Evolutionary conservation across 2,113 vertebrate species (phyloP).

Genomic region (Cephalopterus ornatus): DNA sequence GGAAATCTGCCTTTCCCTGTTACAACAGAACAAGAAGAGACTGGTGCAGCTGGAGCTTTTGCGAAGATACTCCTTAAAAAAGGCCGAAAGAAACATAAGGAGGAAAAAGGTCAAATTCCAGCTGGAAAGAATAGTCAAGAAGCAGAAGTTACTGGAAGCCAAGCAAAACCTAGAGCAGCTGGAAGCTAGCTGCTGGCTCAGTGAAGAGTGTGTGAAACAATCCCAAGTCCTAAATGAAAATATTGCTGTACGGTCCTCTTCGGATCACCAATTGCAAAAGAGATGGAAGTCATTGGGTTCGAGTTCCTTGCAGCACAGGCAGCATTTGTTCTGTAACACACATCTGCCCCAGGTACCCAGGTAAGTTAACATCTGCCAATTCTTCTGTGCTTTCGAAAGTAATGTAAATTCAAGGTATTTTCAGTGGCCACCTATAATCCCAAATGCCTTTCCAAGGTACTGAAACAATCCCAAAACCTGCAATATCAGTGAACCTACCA

Average conservation of each 20-base stretch:
- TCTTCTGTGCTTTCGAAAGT: background rate
- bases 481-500: background rate
- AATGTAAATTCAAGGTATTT: background rate
- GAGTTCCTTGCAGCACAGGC: conserved; percentile 38
- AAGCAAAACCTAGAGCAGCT: conserved; percentile 84
- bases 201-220: conserved; percentile 52
- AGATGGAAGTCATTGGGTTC: conserved; percentile 7
- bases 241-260: background rate
- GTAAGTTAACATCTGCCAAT: background rate
- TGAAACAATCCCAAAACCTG: background rate
- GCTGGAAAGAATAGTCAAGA: conserved; percentile 85
- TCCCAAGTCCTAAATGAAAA: conserved; percentile 2
- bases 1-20: conserved; percentile 24
- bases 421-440: background rate
- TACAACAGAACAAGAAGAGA: conserved; percentile 75
- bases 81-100: conserved; percentile 75
- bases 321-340: conserved; percentile 64
- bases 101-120: conserved; percentile 83
- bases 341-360: background rate
- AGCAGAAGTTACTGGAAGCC: conserved; percentile 84
- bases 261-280: background rate
- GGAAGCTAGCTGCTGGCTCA: conserved; percentile 72
- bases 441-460: background rate
- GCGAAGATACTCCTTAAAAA: conserved; percentile 74
- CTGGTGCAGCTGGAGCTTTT: conserved; percentile 82